Base-by-base conservation (phyloP, 2,888 invertebrate genomes). In the Acanthosepion lycidas region DNA sequence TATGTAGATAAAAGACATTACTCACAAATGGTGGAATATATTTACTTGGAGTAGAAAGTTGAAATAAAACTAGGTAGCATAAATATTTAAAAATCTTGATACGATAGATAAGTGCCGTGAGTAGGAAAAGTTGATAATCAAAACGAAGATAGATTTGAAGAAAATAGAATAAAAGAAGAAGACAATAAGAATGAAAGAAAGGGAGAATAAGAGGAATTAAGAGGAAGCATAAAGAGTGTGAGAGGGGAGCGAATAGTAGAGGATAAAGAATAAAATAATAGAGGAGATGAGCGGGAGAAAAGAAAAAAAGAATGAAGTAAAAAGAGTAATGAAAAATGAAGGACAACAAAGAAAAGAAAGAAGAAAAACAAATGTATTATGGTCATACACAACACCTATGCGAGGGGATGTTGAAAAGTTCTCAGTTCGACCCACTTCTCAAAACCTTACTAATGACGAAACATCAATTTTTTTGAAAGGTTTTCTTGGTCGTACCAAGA, bases 1-100 rank as follows among this genome's bases (percentile, higher is more conserved):
- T 78, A n/a, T 78, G 78, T n/a, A n/a, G 78, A 78, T 78, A 12
- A 78, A 78, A 78, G 78, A n/a, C 78, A 78, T 78, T 78, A 78
- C 78, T 78, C n/a, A 78, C 78, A 15, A 78, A 15, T 33, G 78
- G n/a, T 78, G 33, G 78, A 78, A 78, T 78, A 78, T 78, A 78
- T 78, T 78, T 78, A 78, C n/a, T 78, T 12, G 33, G 33, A 78
- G n/a, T 78, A n/a, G n/a, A 12, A 12, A 33, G 78, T n/a, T n/a
- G 78, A 15, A 78, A 78, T 78, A 12, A 59, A 78, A 78, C 78
- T 78, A 23, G 78, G 78, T n/a, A n/a, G 18, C 78, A 78, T 78
- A 78, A 78, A 78, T 78, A 78, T 78, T 78, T 78, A 1, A 78
- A 78, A 78, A 78, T 78, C 78, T 78, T 78, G 78, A 78, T 78